Base-by-base conservation (phyloP, 2,113 vertebrate genomes). In the Oenanthe oenanthe region DNA sequence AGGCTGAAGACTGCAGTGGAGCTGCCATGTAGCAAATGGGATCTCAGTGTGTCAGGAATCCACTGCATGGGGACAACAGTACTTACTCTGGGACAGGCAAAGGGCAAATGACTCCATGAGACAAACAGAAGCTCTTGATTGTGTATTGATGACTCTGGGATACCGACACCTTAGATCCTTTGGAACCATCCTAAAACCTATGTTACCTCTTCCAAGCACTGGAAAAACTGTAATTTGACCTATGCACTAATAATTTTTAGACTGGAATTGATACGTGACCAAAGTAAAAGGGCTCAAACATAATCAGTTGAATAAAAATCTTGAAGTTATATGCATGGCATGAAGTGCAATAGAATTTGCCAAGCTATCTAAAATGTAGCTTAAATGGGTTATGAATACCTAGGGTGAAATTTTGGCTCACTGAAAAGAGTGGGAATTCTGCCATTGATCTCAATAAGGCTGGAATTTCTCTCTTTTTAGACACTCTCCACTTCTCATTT, bases 21-120 rank as follows among this genome's bases (percentile, higher is more conserved):
- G 29, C 18, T 73, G 45, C 40, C 1, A 0, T 6, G 62, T n/a
- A 61, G 19, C 36, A 68, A 13, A 22, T 1, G 2, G 17, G 24
- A 14, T 53, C 25, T 83, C 0, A 0, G 19, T 7, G 0, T 32
- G 15, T 20, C 53, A 57, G 28, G 36, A 21, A 65, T 28, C 1
- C 0, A 0, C 48, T 78, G 9, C 4, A 2, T 8, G 34, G 21
- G 13, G 17, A 28, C 28, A 48, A 3, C 29, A 40, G 21, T 10
- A 18, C 6, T 42, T 75, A 17, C 31, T 61, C 6, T 61, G 45
- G 45, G 54, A 34, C 18, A 51, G 31, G 4, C 3, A 4, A 5
- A 70, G 26, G 56, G 19, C 38, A 71, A 12, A 13, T 0, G 0
- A 11, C 20, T 42, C 10, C 19, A 10, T 0, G 1, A 43, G 56